Percentiles rank a stretch among this genome's conserved stretches.
Evolutionary conservation across 2,113 vertebrate genomes (phyloP).

Genomic region (Scalopus aquaticus): DNA sequence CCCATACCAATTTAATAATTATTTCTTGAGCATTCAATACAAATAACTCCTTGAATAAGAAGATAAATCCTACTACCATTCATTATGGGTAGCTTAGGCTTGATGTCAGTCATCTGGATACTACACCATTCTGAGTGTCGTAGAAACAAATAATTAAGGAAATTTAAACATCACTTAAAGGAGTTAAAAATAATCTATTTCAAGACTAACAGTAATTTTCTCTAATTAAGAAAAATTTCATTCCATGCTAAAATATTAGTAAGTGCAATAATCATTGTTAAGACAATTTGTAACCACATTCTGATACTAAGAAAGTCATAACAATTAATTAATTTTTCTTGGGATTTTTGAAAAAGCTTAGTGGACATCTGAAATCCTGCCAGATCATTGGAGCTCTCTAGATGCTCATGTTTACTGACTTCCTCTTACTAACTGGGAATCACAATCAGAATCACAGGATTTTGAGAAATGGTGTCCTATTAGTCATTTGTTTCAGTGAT

Average conservation of each 20-base stretch:
- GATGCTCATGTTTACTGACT: background rate
- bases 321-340: conserved; percentile 13
- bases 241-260: conserved; percentile 23
- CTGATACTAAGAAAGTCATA: conserved; percentile 20
- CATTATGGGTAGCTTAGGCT: background rate
- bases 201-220: background rate
- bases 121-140: background rate
- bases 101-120: background rate
- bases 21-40: background rate
- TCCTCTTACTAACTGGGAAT: background rate
- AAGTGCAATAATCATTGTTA: background rate
- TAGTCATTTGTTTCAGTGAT: background rate
- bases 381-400: background rate
- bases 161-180: background rate
- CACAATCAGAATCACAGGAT: background rate
- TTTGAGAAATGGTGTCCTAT: background rate
- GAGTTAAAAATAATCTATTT: background rate
- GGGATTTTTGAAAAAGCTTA: background rate
- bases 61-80: background rate
- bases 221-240: conserved; percentile 5
- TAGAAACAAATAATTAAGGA: background rate
- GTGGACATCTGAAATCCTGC: background rate
- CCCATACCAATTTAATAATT: background rate
- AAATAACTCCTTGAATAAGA: background rate
- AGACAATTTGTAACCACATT: conserved; percentile 15